A percentile compares a stretch with the other conserved stretches of the same genome.
These are phyloP conservation scores for Pantherophis guttatus DNA, from an alignment of 2,113 vertebrate species.

Conservation along the genomic window DNA sequence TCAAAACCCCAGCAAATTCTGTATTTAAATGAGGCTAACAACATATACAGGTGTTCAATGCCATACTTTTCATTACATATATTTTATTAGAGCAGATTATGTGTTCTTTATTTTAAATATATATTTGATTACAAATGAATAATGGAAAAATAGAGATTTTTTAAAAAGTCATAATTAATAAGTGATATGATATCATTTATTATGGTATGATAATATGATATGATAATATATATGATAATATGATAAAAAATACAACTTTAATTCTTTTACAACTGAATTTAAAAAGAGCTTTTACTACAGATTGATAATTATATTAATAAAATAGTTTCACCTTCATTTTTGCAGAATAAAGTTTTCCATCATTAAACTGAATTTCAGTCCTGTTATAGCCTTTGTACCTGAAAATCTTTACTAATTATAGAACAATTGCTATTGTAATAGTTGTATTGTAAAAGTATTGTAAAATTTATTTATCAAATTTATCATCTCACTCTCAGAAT, in stretches of 20 bases:
- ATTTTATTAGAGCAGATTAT: slow-evolving; percentile 14
- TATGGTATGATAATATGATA: too few species aligned
- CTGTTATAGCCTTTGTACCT: background rate
- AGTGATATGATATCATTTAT: background rate
- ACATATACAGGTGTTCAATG: background rate
- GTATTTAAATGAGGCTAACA: slow-evolving; percentile 34
- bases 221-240: background rate
- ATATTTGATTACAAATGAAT: slow-evolving; percentile 11
- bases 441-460: background rate
- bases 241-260: background rate
- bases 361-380: background rate
- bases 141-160: background rate
- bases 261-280: background rate
- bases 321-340: background rate
- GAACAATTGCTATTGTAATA: background rate
- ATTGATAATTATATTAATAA: background rate
- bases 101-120: slow-evolving; percentile 17
- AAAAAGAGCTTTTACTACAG: background rate
- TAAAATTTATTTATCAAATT: background rate
- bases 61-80: slow-evolving; percentile 12
- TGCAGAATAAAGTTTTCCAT: background rate
- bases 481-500: background rate
- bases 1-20: slow-evolving; percentile 28
- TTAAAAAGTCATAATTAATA: background rate
- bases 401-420: background rate